Conservation (phyloP, 2,113 vertebrate species). For the Mohoua ochrocephala region DNA sequence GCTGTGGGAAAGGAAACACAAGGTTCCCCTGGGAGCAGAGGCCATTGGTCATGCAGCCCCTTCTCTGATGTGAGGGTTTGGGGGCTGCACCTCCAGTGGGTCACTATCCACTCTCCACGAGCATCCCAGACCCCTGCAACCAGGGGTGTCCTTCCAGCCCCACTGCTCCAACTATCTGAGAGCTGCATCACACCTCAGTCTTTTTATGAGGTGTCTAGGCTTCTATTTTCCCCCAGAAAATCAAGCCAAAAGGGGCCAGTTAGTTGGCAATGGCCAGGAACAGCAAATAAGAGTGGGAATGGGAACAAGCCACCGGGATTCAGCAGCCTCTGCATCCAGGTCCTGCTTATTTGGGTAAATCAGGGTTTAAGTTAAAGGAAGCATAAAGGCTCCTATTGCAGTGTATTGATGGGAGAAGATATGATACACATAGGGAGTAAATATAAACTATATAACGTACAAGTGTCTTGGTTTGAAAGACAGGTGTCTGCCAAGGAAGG, state of each 20-base stretch:
- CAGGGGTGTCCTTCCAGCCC: background rate
- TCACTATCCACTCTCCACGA: background rate
- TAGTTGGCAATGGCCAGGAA: background rate
- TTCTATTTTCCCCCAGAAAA: background rate
- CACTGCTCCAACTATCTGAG: background rate
- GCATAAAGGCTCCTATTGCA: background rate
- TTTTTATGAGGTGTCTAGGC: background rate
- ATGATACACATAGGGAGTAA: rapidly evolving
- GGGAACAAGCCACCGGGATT: background rate
- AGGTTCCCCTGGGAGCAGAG: background rate
- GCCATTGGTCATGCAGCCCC: rapidly evolving
- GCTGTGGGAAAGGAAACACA: background rate
- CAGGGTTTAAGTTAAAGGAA: background rate
- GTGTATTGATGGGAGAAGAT: background rate
- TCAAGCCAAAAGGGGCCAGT: background rate
- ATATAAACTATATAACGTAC: background rate
- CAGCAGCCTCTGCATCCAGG: background rate
- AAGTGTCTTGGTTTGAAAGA: background rate
- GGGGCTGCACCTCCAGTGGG: background rate
- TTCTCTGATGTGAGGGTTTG: background rate
- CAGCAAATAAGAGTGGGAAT: background rate
- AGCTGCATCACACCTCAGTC: background rate
- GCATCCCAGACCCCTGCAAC: rapidly evolving
- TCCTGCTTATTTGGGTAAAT: background rate
- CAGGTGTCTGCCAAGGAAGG: background rate